Evolutionary conservation across 2,113 vertebrate species (phyloP), one percentile per base, ranked within the genome.

Genomic region (Psilopsiagon aymara): DNA sequence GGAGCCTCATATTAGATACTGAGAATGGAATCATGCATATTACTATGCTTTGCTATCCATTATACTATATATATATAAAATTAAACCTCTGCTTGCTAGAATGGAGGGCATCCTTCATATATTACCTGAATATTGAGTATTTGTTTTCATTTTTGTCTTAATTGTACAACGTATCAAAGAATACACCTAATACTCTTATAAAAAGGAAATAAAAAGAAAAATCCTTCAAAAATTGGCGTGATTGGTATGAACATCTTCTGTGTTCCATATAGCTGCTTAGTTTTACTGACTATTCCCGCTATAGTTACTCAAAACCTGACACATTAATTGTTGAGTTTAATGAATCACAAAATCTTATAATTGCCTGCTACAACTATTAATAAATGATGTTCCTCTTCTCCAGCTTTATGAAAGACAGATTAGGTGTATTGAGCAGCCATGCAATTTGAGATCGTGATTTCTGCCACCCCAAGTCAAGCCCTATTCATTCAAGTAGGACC

Each of bases 221-320:
- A 89, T 71, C 33, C 4, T 57, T 62, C 35, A n/a, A 62, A 82
- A 82, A 79, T 14, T 85, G 11, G 7, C 46, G 21, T 39, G 25
- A 2, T 60, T 82, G 43, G 27, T 74, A 68, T 78, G 68, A 94
- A 75, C 16, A 64, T 70, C 64, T 87, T n/a, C 47, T 89, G 41
- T 23, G 37, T 81, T 87, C 44, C 73, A 23, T 5, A 62, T 1
- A 63, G 70, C 31, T 24, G 0, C 27, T 47, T 55, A 37, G 27
- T 75, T 93, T 93, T 83, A 81, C 52, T 92, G 81, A 87, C 69
- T 81, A 52, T 82, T 95, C 77, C 74, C 62, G 69, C 84, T 49
- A 24, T 2, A 79, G 62, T 47, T 91, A 37, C 62, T 77, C 41
- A 73, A 86, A 94, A 76, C 5, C 13, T 55, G 64, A 86, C 41